Evolutionary conservation across 2,113 vertebrate genomes (phyloP).

Genomic region (Passer domesticus): DNA sequence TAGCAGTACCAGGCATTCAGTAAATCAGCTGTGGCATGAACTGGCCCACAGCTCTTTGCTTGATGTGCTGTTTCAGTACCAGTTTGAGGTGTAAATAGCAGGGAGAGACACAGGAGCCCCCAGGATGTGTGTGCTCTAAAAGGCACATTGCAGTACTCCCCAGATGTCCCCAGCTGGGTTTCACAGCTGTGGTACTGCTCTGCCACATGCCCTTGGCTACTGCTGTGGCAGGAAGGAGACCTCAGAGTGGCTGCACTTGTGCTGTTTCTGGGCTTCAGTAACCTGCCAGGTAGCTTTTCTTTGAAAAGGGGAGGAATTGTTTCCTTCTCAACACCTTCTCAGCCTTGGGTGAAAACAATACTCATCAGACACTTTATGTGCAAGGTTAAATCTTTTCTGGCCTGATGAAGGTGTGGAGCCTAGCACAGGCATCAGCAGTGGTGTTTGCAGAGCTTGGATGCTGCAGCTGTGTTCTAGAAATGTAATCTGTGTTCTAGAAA

Average conservation of each 20-base stretch:
- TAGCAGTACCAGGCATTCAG: background rate
- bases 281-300: background rate
- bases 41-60: background rate
- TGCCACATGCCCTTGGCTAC: background rate
- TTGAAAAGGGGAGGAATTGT: background rate
- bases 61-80: background rate
- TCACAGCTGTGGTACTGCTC: background rate
- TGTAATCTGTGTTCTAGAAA: background rate
- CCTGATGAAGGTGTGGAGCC: background rate
- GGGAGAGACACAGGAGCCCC: background rate
- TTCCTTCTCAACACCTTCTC: background rate
- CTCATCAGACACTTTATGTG: background rate
- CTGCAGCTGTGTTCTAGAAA: background rate
- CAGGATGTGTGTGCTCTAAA: rapidly evolving
- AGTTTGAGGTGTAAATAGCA: background rate
- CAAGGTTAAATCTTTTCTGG: background rate
- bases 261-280: background rate
- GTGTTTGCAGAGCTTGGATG: background rate
- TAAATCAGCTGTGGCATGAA: background rate
- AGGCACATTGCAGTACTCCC: rapidly evolving
- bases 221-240: background rate
- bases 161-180: background rate
- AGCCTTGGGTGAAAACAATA: background rate
- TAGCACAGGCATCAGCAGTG: background rate
- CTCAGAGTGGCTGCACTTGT: background rate